phyloP scores from a whole-genome alignment of 2,113 vertebrate species.

The Hemicordylus capensis region DNA sequence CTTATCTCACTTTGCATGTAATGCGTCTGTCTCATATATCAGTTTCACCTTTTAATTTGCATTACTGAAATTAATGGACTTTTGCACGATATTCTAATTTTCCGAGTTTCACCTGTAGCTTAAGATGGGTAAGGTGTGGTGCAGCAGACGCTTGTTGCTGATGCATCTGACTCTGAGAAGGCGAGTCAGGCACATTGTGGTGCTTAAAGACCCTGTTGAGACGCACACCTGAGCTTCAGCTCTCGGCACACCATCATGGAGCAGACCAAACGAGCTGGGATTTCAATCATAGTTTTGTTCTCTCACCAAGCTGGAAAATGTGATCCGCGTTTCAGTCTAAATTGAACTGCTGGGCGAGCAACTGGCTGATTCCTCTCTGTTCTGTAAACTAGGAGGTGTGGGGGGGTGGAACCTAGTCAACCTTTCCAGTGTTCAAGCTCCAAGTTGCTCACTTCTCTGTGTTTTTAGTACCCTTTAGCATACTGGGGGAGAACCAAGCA shows the following conservation, averaged over 20 bases:
- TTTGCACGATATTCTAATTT: no score
- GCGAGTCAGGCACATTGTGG: background rate
- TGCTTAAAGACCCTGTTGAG: background rate
- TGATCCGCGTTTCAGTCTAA: background rate
- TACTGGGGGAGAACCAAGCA: background rate
- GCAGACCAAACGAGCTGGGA: background rate
- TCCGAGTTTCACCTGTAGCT: no score
- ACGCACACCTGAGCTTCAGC: background rate
- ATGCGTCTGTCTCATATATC: no score
- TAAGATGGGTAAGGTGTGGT: no score
- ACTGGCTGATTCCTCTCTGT: background rate
- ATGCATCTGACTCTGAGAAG: background rate
- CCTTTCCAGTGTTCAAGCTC: background rate
- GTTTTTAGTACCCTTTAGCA: fast-evolving
- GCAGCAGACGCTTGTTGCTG: background rate
- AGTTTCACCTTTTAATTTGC: no score
- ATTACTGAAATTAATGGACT: no score
- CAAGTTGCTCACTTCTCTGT: background rate
- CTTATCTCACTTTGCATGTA: no score
- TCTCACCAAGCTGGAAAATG: background rate
- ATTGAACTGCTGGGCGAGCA: background rate
- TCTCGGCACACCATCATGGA: background rate
- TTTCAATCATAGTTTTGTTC: fast-evolving
- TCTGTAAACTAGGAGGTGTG: background rate
- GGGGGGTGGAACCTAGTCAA: background rate